Base-by-base conservation (phyloP, 1,140 invertebrate genomes). In the Macrocentrus cingulum region DNA sequence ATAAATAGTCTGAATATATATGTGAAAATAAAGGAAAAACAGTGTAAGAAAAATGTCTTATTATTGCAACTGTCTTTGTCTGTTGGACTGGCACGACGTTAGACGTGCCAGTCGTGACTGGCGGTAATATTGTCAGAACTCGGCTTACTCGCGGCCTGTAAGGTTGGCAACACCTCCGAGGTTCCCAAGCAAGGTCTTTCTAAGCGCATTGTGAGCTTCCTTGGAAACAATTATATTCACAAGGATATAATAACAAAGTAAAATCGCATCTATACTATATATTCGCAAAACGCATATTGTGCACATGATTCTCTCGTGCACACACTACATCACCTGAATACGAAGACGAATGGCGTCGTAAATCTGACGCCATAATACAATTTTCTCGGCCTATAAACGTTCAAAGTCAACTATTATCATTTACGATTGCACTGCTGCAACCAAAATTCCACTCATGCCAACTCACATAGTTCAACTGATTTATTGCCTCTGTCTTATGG, bases 191-290 rank as follows among this genome's bases (percentile, higher is more conserved):
- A 70, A 71, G 69, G 70, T 71, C 70, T 69, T 34, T 15, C 19
- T 19, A 34, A 64, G 66, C n/a, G 65, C 69, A 66, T 68, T 64
- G 69, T 59, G 59, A 18, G 44, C 54, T 72, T 74, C 68, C 72
- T 70, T 69, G 72, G 66, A 74, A 74, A 74, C 72, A 74, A 74
- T 74, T 74, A 74, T 68, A 62, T 54, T 56, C 60, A 45, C 54
- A 64, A 65, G 65, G 65, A 71, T 71, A 70, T 72, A 74, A 72
- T 74, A 72, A 74, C 66, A 63, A 70, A 66, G 65, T 65, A 61
- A 49, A 13, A 9, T 36, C 46, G 37, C 42, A 20, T 58, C 11
- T 29, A 46, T 8, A 32, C 36, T 58, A 13, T 29, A 46, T 5
- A 32, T 22, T 50, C 46, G 16, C 29, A 22, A 32, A 50, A 36